These are phyloP conservation scores for Chamaetylas fuelleborni DNA, from an alignment of 2,113 vertebrate species.

Conservation along the genomic window DNA sequence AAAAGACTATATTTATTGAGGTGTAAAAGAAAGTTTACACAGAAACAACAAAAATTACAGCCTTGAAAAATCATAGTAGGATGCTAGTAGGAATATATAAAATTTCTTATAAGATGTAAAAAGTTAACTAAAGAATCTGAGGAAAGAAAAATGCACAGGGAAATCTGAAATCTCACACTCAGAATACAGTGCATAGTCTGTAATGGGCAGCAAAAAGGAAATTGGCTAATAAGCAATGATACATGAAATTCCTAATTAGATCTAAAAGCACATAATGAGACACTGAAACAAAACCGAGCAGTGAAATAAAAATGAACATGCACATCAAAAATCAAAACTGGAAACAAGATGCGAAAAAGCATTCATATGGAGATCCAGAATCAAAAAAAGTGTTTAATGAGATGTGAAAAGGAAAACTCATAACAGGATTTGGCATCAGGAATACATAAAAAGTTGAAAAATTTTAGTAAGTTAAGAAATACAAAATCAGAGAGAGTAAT, in stretches of 20 bases:
- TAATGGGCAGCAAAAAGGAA: slow-evolving; percentile 9
- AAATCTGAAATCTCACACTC: not conserved
- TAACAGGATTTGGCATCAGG: not conserved
- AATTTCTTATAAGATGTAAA: not conserved
- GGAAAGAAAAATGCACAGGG: not conserved
- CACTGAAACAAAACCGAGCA: not conserved
- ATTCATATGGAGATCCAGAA: not conserved
- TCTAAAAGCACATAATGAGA: slow-evolving; percentile 44
- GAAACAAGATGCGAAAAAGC: not conserved
- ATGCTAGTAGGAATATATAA: not conserved
- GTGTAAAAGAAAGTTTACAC: not conserved
- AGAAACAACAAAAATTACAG: not conserved
- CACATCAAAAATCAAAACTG: not conserved
- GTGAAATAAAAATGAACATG: slow-evolving; percentile 2
- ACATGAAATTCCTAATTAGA: slow-evolving; percentile 54
- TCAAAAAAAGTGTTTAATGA: not conserved
- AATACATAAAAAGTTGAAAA: not conserved
- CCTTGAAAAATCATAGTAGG: not conserved
- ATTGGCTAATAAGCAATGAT: slow-evolving; percentile 36
- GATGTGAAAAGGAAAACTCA: not conserved
- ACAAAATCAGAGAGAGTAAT: not conserved
- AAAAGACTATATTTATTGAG: not conserved
- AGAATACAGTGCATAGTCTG: not conserved
- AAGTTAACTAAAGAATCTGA: not conserved
- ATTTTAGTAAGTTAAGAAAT: not conserved